Base-by-base conservation (phyloP, 2,113 vertebrate species). In the Actenoides hombroni region DNA sequence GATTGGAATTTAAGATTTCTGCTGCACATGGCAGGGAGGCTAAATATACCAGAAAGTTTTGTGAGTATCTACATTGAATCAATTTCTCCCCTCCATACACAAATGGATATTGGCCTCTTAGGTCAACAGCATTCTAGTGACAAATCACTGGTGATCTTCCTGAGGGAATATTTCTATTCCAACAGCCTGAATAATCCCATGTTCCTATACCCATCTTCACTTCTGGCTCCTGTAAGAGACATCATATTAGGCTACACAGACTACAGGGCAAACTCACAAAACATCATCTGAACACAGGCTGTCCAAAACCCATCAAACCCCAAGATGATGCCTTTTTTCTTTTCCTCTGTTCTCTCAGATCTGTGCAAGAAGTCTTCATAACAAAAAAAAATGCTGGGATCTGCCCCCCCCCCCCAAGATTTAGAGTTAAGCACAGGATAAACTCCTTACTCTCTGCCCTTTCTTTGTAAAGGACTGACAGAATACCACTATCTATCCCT, bases 241-340 rank as follows among this genome's bases (percentile, higher is more conserved):
- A 12, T 5, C 1, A 1, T 16, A 18, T 29, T 33, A 35, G 21
- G 46, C 42, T 35, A 75, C 31, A n/a, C 0, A 2, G 65, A 44
- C 39, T 54, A 46, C 0, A 56, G 14, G 7, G 11, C 25, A 87
- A 85, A 68, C 33, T 63, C 25, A 54, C n/a, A 60, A 65, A 80
- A 68, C 74, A 8, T 3, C 11, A 48, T 61, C 48, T 77, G 29
- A 61, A 39, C 5, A 28, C 2, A 20, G 1, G 5, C 31, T 4
- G 3, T n/a, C 8, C 31, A 73, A 83, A 65, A 2, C 2, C 16
- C 5, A 5, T 8, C 25, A 59, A 3, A 6, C 23, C 4, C 1
- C 0, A 71, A 0, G 0, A 39, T 8, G 24, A 5, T 10, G 6
- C 7, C 16, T 6, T 13, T 39, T 28, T 26, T 6, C 13, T 39